Percentiles rank a stretch among this genome's conserved stretches.
These are phyloP conservation scores for Rhadinocentrus ornatus DNA, from an alignment of 2,797 vertebrate genomes.

Conservation along the genomic window DNA sequence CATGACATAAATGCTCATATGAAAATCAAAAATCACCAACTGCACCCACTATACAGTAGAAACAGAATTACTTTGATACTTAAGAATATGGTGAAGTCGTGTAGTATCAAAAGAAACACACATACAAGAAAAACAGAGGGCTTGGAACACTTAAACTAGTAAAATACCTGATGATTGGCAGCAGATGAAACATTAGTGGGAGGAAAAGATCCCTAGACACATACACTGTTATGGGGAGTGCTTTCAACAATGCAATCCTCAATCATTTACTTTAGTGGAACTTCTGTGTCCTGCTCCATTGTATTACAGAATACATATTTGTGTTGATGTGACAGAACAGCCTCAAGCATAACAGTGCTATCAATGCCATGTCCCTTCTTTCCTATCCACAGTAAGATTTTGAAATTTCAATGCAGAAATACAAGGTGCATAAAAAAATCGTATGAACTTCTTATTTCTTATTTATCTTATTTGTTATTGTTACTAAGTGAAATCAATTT, in stretches of 20 bases:
- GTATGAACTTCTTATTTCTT: constrained; percentile 28
- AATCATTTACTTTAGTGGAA: constrained; percentile 57
- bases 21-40: constrained; percentile 38
- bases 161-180: constrained; percentile 65
- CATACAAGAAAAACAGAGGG: constrained; percentile 11
- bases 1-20: not conserved
- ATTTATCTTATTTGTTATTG: too few species aligned
- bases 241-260: constrained; percentile 56
- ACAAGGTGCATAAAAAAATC: constrained; percentile 39
- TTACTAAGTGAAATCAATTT: not conserved
- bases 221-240: constrained; percentile 44
- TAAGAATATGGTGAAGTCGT: constrained; percentile 31
- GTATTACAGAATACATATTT: constrained; percentile 56
- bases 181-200: constrained; percentile 55
- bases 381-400: constrained; percentile 36
- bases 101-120: constrained; percentile 36
- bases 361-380: constrained; percentile 43
- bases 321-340: constrained; percentile 67
- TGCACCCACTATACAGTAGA: constrained; percentile 36
- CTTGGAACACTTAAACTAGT: constrained; percentile 35
- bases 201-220: constrained; percentile 58
- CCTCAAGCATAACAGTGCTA: constrained; percentile 51
- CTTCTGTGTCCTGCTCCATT: constrained; percentile 39
- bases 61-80: constrained; percentile 45
- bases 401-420: constrained; percentile 39